phyloP scores from a whole-genome alignment of 2,113 vertebrate genomes.

The Percina caprodes region DNA sequence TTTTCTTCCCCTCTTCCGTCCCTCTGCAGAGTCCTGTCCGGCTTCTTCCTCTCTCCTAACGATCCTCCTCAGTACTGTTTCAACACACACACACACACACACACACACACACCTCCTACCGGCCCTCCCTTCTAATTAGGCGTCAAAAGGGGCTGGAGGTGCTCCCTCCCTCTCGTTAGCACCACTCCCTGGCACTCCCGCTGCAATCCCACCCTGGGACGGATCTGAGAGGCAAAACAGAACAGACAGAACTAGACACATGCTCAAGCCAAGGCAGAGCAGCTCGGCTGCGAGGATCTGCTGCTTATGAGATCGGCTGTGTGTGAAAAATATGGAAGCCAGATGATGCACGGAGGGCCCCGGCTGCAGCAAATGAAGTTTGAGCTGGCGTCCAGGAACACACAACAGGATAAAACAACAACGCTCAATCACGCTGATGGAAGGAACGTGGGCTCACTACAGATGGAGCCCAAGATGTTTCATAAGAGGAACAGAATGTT shows the following conservation, averaged over 20 bases:
- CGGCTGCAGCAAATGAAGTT: slow-evolving; percentile 59
- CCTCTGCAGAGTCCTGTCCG: slow-evolving; percentile 18
- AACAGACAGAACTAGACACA: slow-evolving; percentile 43
- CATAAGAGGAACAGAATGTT: slow-evolving; percentile 68
- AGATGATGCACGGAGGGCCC: slow-evolving; percentile 68
- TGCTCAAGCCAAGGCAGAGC: slow-evolving; percentile 37
- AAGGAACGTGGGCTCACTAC: slow-evolving; percentile 39
- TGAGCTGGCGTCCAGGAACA: slow-evolving; percentile 64
- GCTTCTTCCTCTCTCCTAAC: slow-evolving; percentile 19
- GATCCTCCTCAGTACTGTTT: slow-evolving; percentile 36
- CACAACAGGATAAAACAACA: slow-evolving; percentile 75
- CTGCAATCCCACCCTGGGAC: slow-evolving; percentile 56
- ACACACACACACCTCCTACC: slow-evolving; percentile 59
- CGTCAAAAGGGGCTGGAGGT: slow-evolving; percentile 35
- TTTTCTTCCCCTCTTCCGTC: slow-evolving; percentile 16
- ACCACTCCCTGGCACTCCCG: slow-evolving; percentile 53
- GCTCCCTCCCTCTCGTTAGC: slow-evolving; percentile 66
- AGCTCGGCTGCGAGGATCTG: slow-evolving; percentile 18
- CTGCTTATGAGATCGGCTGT: slow-evolving; percentile 39
- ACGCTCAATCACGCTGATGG: slow-evolving; percentile 65
- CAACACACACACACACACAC: slow-evolving; percentile 21
- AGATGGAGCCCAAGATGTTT: slow-evolving; percentile 66
- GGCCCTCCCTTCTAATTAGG: slow-evolving; percentile 72
- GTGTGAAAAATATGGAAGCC: slow-evolving; percentile 74
- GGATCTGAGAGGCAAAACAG: slow-evolving; percentile 61